A percentile compares a stretch with the other conserved stretches of the same genome.
phyloP scores from a whole-genome alignment of 1,140 invertebrate genomes.

The Geopemphigus sp. region DNA sequence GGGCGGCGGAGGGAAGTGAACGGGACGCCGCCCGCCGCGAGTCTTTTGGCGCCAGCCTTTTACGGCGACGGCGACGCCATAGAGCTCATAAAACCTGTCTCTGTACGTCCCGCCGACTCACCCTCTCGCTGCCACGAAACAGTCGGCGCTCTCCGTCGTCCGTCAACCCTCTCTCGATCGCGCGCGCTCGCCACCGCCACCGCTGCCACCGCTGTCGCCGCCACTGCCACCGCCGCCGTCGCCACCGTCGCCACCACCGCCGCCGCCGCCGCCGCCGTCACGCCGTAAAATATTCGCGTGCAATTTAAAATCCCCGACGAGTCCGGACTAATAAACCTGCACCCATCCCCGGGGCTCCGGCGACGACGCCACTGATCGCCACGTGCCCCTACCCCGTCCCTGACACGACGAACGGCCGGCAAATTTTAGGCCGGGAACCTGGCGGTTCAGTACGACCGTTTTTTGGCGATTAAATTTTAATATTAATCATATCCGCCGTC shows the following conservation, averaged over 20 bases:
- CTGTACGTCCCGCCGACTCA: background rate
- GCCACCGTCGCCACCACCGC: too few species aligned
- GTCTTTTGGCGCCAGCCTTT: conserved; percentile 43
- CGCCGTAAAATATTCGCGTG: conserved; percentile 24
- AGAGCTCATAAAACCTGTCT: conserved; percentile 32
- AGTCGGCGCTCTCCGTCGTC: background rate
- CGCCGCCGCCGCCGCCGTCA: background rate
- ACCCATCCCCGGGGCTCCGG: background rate
- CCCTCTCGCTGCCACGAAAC: too few species aligned
- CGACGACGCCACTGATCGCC: background rate
- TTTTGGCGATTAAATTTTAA: too few species aligned
- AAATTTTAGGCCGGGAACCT: too few species aligned
- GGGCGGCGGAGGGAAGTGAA: too few species aligned
- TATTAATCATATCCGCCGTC: too few species aligned
- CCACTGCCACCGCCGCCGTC: background rate
- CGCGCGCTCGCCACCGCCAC: background rate
- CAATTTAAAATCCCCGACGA: background rate
- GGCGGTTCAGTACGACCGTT: too few species aligned
- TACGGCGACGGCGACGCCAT: conserved; percentile 40
- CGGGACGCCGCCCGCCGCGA: background rate
- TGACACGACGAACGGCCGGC: too few species aligned
- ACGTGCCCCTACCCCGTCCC: too few species aligned
- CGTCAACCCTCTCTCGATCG: too few species aligned
- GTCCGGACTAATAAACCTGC: background rate
- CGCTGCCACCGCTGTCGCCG: background rate